Percentiles rank a stretch among this genome's conserved stretches.
Conservation (phyloP, 2,113 vertebrate genomes). For the Fulmarus glacialis region DNA sequence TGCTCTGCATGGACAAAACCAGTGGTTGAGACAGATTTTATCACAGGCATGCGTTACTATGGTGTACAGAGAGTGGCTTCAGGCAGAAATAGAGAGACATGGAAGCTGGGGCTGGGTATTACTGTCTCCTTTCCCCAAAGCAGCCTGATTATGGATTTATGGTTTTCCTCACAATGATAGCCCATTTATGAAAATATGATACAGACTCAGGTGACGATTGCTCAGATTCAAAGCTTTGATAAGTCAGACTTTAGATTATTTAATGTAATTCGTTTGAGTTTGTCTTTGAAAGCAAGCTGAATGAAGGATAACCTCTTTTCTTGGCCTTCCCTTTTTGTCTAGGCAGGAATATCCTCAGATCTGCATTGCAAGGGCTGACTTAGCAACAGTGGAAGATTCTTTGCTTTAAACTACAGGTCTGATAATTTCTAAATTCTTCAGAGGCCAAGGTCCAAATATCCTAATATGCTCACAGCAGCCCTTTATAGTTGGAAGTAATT, state of each 20-base stretch:
- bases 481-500: background rate
- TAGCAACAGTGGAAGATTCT: background rate
- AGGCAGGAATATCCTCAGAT: background rate
- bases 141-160: background rate
- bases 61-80: background rate
- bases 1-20: conserved; percentile 82
- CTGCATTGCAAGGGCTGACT: background rate
- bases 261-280: background rate
- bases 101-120: background rate
- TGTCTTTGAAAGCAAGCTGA: background rate
- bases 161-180: background rate
- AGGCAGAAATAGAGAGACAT: background rate
- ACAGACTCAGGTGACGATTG: background rate
- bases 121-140: background rate
- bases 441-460: background rate
- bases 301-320: background rate
- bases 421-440: background rate
- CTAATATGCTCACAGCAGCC: background rate
- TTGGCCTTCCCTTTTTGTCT: background rate
- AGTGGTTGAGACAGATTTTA: background rate
- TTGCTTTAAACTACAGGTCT: background rate
- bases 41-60: background rate
- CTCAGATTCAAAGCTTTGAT: background rate
- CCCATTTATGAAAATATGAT: background rate
- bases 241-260: background rate